Evolutionary conservation across 1,140 invertebrate genomes (phyloP), one percentile per base, ranked within the genome.

Genomic region (Archivesica marissinica): DNA sequence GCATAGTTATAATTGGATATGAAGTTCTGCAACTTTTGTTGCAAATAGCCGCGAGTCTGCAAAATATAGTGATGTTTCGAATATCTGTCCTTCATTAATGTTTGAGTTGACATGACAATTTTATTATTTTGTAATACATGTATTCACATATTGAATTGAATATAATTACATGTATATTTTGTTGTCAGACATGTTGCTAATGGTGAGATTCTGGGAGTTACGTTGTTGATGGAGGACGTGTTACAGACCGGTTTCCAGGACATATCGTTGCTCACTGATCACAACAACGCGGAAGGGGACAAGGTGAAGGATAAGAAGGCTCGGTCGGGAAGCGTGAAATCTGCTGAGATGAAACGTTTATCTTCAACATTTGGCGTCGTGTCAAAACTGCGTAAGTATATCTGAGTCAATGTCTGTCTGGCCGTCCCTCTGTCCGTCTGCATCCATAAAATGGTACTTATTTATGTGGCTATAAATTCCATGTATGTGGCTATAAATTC

Each of bases 181-280:
- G 33, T 39, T 66, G 79, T 20, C 82, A 94, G 93, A 81, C 92
- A 93, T 89, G 91, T 93, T 11, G 92, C 93, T 7, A 92, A 93
- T 84, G 93, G 93, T 11, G 93, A 94, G 83, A 92, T 94, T 23
- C 90, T 94, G 9, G 93, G 93, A 4, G 92, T 94, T 9, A 90
- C 90, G 4, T 68, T 94, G 9, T 85, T 93, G 20, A 93, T 94
- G 92, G 93, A 94, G 75, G 93, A 94, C 75, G 91, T 94, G 0
- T 87, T 93, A 28, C 90, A 90, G 68, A 87, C 89, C 39, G 92
- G 92, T 20, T 85, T 85, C 66, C 87, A 88, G 79, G 92, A 92
- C 54, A 64, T 88, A 15, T 86, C 87, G 9, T 78, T 70, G 20
- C 56, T 91, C 2, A 52, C 61, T 20, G 86, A 80, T 25, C 89